Evolutionary conservation across 1,140 invertebrate species (phyloP), one percentile per base, ranked within the genome.

Genomic region (Goniozus legneri): DNA sequence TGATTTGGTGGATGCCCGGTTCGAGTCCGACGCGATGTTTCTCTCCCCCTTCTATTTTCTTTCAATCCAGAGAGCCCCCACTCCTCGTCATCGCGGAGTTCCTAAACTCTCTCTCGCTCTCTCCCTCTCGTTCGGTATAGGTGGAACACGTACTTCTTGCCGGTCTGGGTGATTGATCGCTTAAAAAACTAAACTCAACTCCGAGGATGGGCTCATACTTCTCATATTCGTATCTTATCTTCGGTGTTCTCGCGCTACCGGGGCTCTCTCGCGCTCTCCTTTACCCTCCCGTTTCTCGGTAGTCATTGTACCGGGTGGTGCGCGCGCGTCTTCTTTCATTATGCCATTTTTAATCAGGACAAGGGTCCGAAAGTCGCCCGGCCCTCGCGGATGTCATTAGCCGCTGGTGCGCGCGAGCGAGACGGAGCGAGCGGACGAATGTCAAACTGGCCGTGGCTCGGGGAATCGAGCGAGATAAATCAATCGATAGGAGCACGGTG

Each of bases 321-420:
- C 12, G 54, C 24, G 10, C 24, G n/a, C 44, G 48, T 58, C 64
- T 67, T 64, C 62, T 69, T 66, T 63, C 63, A 67, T 70, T 70
- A 70, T 69, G 66, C 65, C 66, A 69, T 67, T 71, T 71, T 69
- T 71, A 69, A 69, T 68, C 65, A 64, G 60, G 39, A 51, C 44
- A 54, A 39, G 43, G 48, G 50, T 49, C 49, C 42, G 38, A 53
- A n/a, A n/a, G n/a, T n/a, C 44, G 38, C 41, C 22, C 15, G 49
- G 44, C 38, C n/a, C n/a, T n/a, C 50, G 34, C 52, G 34, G n/a
- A 52, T 54, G 53, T 62, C 57, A 58, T 65, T 64, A 62, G 47
- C 47, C 47, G 33, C 40, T 30, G 47, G 33, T 30, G 35, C 35
- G 38, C 18, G 42, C 47, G 44, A 31, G 40, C 54, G 37, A n/a